Base-by-base conservation (phyloP, 2,113 vertebrate species). In the Paedocypris sp. region DNA sequence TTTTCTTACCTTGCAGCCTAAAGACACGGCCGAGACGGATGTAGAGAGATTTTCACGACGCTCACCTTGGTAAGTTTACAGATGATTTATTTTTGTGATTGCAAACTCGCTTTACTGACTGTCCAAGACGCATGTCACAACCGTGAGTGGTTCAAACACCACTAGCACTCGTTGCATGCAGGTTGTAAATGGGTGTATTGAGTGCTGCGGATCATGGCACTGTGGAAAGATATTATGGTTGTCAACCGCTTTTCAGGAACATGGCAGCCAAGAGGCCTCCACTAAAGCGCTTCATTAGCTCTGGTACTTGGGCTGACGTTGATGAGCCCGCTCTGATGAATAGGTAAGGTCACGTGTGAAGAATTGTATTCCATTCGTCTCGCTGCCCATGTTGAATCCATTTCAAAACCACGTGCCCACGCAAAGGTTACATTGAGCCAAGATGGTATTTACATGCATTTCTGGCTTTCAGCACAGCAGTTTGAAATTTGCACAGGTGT, bases 221-320 rank as follows among this genome's bases (percentile, higher is more conserved):
- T 43, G 20, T 42, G 35, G 31, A 18, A 11, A 4, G 45, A 47
- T 50, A 50, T 65, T 39, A 58, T 58, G 16, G 54, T 22, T 43
- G 7, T 70, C 36, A 32, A 60, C 42, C 38, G 71, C 57, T 75
- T 82, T 77, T 43, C 82, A 88, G 91, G 90, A 88, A 76, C 46
- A 50, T 83, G 60, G 59, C 88, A 31, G 91, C 89, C 43, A 92
- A 90, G 79, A 85, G 70, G 6, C 90, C 91, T 12, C 89, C 89
- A 0, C 78, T 98, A 33, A 91, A 93, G 31, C 85, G 91, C 4
- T 91, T 91, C 75, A 79, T 92, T 69, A 94, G 89, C 79, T 90
- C 88, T 0, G 88, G 85, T 13, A 80, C 89, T 73, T 95, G 92
- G 89, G 75, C 87, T 3, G 89, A 93, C 23, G 82, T 82, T 0